Evolutionary conservation across 2,888 invertebrate species (phyloP), one percentile per base, ranked within the genome.

Genomic region (Ashinkailepas kermadecensis): DNA sequence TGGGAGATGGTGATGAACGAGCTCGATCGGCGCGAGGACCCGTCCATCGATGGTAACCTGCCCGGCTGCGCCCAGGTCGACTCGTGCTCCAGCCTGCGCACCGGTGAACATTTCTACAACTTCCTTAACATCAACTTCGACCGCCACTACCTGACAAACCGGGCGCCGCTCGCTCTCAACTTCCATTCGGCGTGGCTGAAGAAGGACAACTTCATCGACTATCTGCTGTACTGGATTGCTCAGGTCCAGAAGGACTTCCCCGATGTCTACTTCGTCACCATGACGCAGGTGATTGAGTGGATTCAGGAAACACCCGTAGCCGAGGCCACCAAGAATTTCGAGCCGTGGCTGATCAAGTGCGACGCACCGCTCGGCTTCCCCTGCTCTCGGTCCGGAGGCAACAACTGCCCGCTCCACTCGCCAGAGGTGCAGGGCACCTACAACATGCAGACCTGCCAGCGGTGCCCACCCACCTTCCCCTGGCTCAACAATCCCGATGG

Each of bases 1-100:
- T 96, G 96, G 96, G 96, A 96, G 88, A 95, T 96, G 95, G 95
- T 96, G 65, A 93, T 96, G 92, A 96, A 96, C 88, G 96, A 96
- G 88, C 89, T 96, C 85, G 96, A 96, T 89, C 92, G 95, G 85
- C 92, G 96, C 85, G 96, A 96, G 88, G 96, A 96, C 87, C 96
- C 96, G 0, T 91, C 88, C 86, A 95, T 94, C 86, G 95, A 96
- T 87, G 96, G 96, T 87, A 93, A 94, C 86, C 89, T 96, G 79
- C 94, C 95, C 8, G 96, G 86, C n/a, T 96, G 96, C 86, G 95
- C 95, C 82, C 96, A 96, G 96, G 95, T 96, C 12, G 96, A 96
- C 88, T 96, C 95, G 23, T 96, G 96, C 89, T 95, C 95, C 82
- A 96, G 95, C 88, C 95, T 96, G 86, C 90, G 96, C 81, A 93